Evolutionary conservation across 92 coral and sea anemone species (phyloP).

Genomic region (Ricordea florida): DNA sequence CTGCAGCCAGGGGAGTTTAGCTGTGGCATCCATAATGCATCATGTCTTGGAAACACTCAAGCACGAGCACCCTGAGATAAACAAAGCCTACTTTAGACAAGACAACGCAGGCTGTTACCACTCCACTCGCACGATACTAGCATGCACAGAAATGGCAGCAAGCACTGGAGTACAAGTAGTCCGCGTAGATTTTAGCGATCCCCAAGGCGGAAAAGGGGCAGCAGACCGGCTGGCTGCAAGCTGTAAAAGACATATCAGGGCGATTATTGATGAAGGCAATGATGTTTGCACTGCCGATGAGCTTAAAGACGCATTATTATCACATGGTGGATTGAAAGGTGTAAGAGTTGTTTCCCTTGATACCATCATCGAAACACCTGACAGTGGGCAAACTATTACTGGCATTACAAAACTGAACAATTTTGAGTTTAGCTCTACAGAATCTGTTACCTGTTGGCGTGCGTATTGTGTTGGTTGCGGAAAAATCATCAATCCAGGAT

Average conservation of each 20-base stretch:
- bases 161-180: too few species aligned
- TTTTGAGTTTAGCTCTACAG: conserved; percentile 40
- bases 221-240: conserved; percentile 14
- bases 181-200: neutral
- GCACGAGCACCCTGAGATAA: too few species aligned
- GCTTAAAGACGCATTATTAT: conserved; percentile 1
- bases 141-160: neutral
- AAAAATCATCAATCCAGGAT: conserved; percentile 25
- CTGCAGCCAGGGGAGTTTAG: too few species aligned
- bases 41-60: conserved; percentile 2
- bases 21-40: too few species aligned
- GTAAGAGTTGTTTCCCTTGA: conserved; percentile 35
- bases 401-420: conserved; percentile 43
- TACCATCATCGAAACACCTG: conserved; percentile 5
- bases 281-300: conserved; percentile 12
- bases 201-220: neutral
- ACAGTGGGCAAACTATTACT: neutral
- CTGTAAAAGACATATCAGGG: conserved; percentile 22
- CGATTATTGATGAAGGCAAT: conserved; percentile 14
- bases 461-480: conserved; percentile 39
- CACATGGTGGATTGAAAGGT: conserved; percentile 19
- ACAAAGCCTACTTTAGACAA: too few species aligned
- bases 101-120: too few species aligned
- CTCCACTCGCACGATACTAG: neutral
- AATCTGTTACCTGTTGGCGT: conserved; percentile 37